Percentiles rank a stretch among this genome's conserved stretches.
Evolutionary conservation across 2,113 vertebrate species (phyloP).

Genomic region (Marcusenius ussheri): DNA sequence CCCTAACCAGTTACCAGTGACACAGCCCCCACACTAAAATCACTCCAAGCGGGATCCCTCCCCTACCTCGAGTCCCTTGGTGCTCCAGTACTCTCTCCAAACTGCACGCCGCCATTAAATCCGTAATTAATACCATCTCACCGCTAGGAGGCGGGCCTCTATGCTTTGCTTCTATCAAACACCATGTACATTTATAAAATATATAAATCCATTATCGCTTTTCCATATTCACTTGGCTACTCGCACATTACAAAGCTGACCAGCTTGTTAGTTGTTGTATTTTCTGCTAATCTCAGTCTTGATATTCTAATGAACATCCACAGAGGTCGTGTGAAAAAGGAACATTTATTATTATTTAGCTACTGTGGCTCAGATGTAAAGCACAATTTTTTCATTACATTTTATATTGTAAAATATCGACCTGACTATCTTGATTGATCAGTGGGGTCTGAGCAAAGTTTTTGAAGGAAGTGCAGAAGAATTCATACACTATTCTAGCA

Average conservation of each 20-base stretch:
- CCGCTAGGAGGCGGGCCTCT: background rate
- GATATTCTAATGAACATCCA: background rate
- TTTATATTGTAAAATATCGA: background rate
- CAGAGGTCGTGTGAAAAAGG: background rate
- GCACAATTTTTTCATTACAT: background rate
- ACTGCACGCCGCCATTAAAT: background rate
- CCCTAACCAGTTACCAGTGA: background rate
- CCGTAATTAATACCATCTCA: background rate
- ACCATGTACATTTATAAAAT: too few species aligned
- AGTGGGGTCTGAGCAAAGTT: background rate
- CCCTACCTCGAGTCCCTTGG: background rate
- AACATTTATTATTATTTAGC: background rate
- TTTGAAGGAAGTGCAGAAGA: background rate
- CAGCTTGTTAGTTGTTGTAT: background rate
- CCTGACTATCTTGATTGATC: background rate
- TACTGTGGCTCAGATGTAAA: background rate
- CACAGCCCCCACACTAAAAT: background rate
- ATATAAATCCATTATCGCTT: background rate
- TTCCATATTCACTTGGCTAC: background rate
- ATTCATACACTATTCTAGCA: background rate
- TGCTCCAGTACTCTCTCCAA: background rate
- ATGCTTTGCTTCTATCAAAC: too few species aligned
- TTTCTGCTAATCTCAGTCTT: background rate
- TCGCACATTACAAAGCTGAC: too few species aligned
- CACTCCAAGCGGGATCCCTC: background rate